Evolutionary conservation across 2,113 vertebrate species (phyloP).

Genomic region (Callaeas wilsoni): DNA sequence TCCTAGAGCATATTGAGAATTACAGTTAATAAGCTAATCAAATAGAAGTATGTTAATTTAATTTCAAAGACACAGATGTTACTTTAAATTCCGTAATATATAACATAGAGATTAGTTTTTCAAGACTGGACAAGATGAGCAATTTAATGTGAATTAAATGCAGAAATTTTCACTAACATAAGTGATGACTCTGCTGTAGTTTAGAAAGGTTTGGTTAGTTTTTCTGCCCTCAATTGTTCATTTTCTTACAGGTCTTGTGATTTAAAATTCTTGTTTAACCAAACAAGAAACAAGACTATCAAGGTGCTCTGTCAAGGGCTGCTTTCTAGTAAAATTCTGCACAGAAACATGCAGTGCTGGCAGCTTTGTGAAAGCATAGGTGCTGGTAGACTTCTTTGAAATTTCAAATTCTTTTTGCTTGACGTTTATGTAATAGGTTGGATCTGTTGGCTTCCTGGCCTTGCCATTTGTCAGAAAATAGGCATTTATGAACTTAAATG

Average conservation of each 20-base stretch:
- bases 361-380: background rate
- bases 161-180: background rate
- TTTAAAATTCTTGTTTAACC: background rate
- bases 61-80: constrained; percentile 45
- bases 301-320: background rate
- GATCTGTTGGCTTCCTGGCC: background rate
- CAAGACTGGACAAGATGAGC: background rate
- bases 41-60: constrained; percentile 53
- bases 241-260: background rate
- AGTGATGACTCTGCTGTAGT: background rate
- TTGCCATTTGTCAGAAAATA: background rate
- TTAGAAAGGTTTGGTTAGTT: background rate
- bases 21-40: constrained; percentile 54
- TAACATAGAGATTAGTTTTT: constrained; percentile 7
- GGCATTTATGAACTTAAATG: background rate
- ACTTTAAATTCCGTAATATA: constrained; percentile 12
- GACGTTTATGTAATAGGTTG: background rate
- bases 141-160: background rate
- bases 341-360: background rate
- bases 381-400: background rate
- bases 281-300: background rate
- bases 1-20: constrained; percentile 52
- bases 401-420: background rate
- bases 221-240: background rate
- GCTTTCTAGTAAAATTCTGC: background rate